A percentile compares a stretch with the other conserved stretches of the same genome.
phyloP scores from a whole-genome alignment of 1,140 invertebrate species.

The Penaeus vannamei region DNA sequence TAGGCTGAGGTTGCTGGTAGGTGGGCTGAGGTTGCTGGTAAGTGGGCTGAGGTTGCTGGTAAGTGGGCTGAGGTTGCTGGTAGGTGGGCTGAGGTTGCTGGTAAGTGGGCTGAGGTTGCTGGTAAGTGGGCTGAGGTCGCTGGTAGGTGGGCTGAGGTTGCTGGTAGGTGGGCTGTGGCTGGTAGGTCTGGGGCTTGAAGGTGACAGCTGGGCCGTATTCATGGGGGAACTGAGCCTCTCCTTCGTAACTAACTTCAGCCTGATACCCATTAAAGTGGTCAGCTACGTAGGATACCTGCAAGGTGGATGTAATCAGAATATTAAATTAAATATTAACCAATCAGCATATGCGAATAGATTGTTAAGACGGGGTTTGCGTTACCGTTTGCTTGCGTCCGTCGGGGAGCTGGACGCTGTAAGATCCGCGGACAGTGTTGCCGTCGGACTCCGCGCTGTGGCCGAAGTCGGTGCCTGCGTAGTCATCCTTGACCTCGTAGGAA shows the following conservation, averaged over 20 bases:
- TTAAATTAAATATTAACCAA: no score
- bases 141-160: not conserved
- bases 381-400: slow-evolving; percentile 68
- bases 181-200: slow-evolving; percentile 58
- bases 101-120: no score
- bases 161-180: slow-evolving; percentile 31
- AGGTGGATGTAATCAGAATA: not conserved
- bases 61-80: no score
- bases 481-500: slow-evolving; percentile 63
- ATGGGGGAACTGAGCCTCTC: slow-evolving; percentile 23
- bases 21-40: no score
- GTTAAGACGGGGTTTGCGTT: not conserved
- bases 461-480: slow-evolving; percentile 63
- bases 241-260: slow-evolving; percentile 57
- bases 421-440: slow-evolving; percentile 65
- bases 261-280: slow-evolving; percentile 65
- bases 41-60: no score
- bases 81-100: no score
- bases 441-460: slow-evolving; percentile 63
- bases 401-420: slow-evolving; percentile 67
- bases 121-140: not conserved
- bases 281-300: slow-evolving; percentile 55
- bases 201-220: slow-evolving; percentile 51
- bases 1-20: no score
- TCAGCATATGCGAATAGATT: no score